Conservation (phyloP, 2,888 invertebrate genomes). For the Corbicula japonica region DNA sequence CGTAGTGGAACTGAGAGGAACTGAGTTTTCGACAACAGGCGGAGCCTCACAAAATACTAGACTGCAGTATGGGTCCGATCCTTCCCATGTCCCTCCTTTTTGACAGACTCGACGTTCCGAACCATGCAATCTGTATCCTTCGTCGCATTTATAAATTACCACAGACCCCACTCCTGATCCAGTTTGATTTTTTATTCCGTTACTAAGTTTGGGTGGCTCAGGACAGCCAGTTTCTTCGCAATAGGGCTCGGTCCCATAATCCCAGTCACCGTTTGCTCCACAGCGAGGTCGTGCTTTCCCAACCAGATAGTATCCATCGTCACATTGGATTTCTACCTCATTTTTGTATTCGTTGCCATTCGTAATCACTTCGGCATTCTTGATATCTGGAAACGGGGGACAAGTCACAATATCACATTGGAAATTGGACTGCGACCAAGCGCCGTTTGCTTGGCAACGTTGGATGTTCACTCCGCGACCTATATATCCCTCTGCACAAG, state of each 20-base stretch:
- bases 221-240: slow-evolving; percentile 74
- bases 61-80: slow-evolving; percentile 75
- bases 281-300: slow-evolving; percentile 66
- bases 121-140: slow-evolving; percentile 75
- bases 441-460: slow-evolving; percentile 80
- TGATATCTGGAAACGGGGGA: slow-evolving; percentile 55
- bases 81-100: slow-evolving; percentile 79
- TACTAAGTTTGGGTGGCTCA: slow-evolving; percentile 72
- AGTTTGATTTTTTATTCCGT: slow-evolving; percentile 74
- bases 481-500: slow-evolving; percentile 68
- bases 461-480: slow-evolving; percentile 58
- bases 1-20: slow-evolving; percentile 46
- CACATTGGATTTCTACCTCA: slow-evolving; percentile 67
- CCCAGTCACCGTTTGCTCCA: slow-evolving; percentile 67
- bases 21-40: slow-evolving; percentile 68
- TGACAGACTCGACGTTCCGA: slow-evolving; percentile 71
- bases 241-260: slow-evolving; percentile 61
- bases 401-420: slow-evolving; percentile 78
- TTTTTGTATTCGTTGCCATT: slow-evolving; percentile 50
- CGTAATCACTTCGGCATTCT: slow-evolving; percentile 47
- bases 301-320: slow-evolving; percentile 72
- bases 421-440: slow-evolving; percentile 82
- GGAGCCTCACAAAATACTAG: slow-evolving; percentile 80
- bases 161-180: slow-evolving; percentile 52
- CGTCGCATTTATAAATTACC: slow-evolving; percentile 68